Base-by-base conservation (phyloP, 2,113 vertebrate species). In the Phaethornis superciliosus region DNA sequence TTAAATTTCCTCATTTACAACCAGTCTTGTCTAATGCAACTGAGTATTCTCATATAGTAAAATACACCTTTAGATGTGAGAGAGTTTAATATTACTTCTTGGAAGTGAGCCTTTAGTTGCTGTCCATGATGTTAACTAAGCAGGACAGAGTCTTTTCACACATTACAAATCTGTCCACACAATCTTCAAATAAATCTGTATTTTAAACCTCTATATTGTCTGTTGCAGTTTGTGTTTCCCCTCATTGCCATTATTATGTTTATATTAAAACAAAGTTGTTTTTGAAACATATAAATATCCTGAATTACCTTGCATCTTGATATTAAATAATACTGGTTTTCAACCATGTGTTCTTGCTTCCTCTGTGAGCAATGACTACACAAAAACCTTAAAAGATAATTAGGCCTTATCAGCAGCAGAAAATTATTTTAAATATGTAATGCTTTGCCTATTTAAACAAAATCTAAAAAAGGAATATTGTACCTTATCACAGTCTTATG, bases 401-500 rank as follows among this genome's bases (percentile, higher is more conserved):
- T 40, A 62, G 26, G 20, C n/a, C 28, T 56, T 35, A 75, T 12
- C 21, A 81, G 20, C 67, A 86, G 60, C 17, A 80, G 24, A 82
- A 85, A 85, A 72, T 69, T 35, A 65, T 15, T 60, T 47, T 33
- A 37, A 76, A 64, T 37, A 24, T 10, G 14, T 54, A 87, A 85
- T 67, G 9, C 4, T 89, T 89, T 91, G 40, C 7, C 74, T 91
- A 85, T 12, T 67, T 51, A 37, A 81, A 85, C 23, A 71, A 88
- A 88, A 16, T 65, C 33, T 56, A 14, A 64, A 82, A 49, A 69
- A 47, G 19, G 10, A 80, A 49, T 12, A 51, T 35, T 86, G 19
- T 98, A 99, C 99, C 98, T 98, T 94, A 96, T 97, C 83, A 99
- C 94, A 16, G 97, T 97, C 26, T 98, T 97, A 49, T 98, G 98